Base-by-base conservation (phyloP, 2,797 vertebrate species). In the Onychomys arenicola region DNA sequence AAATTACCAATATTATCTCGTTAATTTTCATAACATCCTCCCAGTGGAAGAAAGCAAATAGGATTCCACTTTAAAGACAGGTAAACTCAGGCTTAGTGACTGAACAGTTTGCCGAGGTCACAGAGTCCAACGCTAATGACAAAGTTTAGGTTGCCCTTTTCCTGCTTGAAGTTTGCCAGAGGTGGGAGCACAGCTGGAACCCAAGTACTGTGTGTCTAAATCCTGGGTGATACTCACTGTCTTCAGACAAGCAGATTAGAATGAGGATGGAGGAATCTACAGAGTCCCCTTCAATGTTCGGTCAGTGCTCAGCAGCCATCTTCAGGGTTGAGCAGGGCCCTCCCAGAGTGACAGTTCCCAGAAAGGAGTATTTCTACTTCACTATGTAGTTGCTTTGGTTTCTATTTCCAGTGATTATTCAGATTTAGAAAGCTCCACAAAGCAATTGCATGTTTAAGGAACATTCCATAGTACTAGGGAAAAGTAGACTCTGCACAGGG, bases 31-130 rank as follows among this genome's bases (percentile, higher is more conserved):
- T 81, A 93, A 82, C 61, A 91, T 71, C 21, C 55, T 17, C 29
- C 34, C 57, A 78, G 65, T 57, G 59, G 71, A 93, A 87, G 52
- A 61, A 25, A 57, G 67, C 37, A 71, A 87, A 93, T 76, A 90
- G 57, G n/a, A 90, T 34, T 46, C 76, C 57, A 94, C 67, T 69
- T 89, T 83, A 92, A 94, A 91, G 82, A 91, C 29, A 43, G n/a
- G 82, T 40, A 65, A 86, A 82, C 61, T 32, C 25, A 88, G 25
- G 65, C 23, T 49, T 77, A 52, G 55, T 78, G 71, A 93, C 65
- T 84, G 49, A 96, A 55, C 61, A 61, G 49, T 93, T 97, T 94
- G 75, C 65, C 78, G 90, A 89, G 81, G 85, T 96, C 89, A 81
- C n/a, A 2, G n/a, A 87, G 86, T 86, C n/a, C 75, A 78, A 37